Base-by-base conservation (phyloP, 2,113 vertebrate genomes). In the Seriola aureovittata region DNA sequence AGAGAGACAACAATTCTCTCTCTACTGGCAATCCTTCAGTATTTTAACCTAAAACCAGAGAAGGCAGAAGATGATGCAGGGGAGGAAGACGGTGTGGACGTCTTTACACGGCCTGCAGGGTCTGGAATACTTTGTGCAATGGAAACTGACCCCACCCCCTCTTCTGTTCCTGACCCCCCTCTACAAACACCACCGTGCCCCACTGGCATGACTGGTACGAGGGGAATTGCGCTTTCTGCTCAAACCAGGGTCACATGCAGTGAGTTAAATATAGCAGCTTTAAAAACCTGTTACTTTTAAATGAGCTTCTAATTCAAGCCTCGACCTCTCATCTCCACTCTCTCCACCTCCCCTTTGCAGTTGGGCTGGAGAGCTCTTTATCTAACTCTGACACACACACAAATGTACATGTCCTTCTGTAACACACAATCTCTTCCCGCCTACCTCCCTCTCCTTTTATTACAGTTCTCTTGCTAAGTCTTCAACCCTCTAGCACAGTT, bases 211-310 rank as follows among this genome's bases (percentile, higher is more conserved):
- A 78, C 54, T 81, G 82, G 90, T 80, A 89, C 59, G 87, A 70
- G 10, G 40, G 88, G 85, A 89, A 92, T 90, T 80, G 79, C 32
- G 54, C 69, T 90, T 91, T 90, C 85, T 89, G 78, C 82, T 71
- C 77, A 85, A 87, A 79, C 80, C 75, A 50, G n/a, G 71, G 79
- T 93, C 89, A 92, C 90, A 89, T 88, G 87, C 80, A 74, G 67
- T 32, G 4, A 69, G 78, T 92, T 93, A 94, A 92, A 92, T 92
- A 90, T 94, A 94, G 89, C 75, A 29, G 48, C 70, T 84, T 78
- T 87, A 32, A 77, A 88, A 88, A 69, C 73, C 55, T 0, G 29
- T 75, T 68, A 55, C 84, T 80, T 84, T 66, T 89, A 92, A 91
- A 90, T 75, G 57, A 84, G 78, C 62, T 88, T 90, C 90, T 93